Conservation (phyloP, 1,140 invertebrate genomes). For the Theocolax elegans region DNA sequence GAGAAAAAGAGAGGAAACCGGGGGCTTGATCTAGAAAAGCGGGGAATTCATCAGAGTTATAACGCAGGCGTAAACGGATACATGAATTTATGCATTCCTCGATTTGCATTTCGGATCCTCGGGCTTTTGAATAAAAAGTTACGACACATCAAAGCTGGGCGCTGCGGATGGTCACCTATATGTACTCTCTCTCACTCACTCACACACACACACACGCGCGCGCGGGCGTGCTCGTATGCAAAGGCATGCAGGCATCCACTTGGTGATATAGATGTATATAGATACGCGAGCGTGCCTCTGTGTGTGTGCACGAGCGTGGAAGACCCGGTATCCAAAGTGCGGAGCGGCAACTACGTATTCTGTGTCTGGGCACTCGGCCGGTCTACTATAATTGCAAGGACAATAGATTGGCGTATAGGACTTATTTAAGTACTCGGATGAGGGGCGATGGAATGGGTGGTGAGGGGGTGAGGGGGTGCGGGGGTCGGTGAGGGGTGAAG, state of each 20-base stretch:
- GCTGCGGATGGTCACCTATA: not conserved
- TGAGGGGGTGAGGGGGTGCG: not conserved
- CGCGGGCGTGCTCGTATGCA: too few species aligned
- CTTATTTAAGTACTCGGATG: constrained; percentile 52
- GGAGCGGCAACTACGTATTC: not conserved
- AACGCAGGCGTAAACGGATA: constrained; percentile 28
- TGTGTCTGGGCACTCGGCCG: constrained; percentile 22
- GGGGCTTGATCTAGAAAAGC: constrained; percentile 6
- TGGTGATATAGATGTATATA: too few species aligned
- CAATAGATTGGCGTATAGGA: constrained; percentile 51
- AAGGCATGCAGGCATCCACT: too few species aligned
- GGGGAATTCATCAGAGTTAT: constrained; percentile 31
- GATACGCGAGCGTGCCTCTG: too few species aligned
- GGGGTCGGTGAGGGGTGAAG: constrained; percentile 19
- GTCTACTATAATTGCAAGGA: constrained; percentile 43
- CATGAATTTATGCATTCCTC: constrained; percentile 39
- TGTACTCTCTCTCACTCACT: too few species aligned
- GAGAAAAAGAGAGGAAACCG: not conserved
- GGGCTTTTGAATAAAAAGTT: constrained; percentile 37
- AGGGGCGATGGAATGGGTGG: not conserved
- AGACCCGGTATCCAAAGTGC: constrained; percentile 8
- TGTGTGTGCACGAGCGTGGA: too few species aligned
- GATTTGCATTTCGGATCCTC: constrained; percentile 41
- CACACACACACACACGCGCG: too few species aligned
- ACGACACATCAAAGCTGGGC: constrained; percentile 31